Base-by-base conservation (phyloP, 2,888 invertebrate genomes). In the Ephialtes manifestator region DNA sequence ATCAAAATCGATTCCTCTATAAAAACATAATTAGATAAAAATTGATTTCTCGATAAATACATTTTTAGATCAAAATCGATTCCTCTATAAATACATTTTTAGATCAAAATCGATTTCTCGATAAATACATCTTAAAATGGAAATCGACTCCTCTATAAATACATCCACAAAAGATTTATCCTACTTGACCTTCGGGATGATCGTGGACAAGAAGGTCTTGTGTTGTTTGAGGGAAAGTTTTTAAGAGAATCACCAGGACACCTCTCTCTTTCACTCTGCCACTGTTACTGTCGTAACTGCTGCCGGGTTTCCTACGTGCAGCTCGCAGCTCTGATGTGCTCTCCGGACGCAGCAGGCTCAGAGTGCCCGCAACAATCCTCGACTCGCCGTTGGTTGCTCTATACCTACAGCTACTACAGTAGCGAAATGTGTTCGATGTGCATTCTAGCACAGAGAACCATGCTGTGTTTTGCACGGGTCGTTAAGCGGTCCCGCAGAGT, bases 401-500 rank as follows among this genome's bases (percentile, higher is more conserved):
- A 11, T 51, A 51, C 53, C n/a, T n/a, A n/a, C 70, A 78, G 13
- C 43, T 75, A 35, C 55, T 55, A 46, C 48, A 75, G 43, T 51
- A 72, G 72, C 71, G 39, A 75, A 82, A 75, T 75, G 74, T 79
- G 81, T 82, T 78, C 68, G 75, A 31, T 81, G 71, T 68, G 82
- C 78, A 75, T 79, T 85, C 81, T 65, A 46, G 63, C 53, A 43
- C 70, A 65, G 68, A 72, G 78, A 55, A 55, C 70, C 70, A 70
- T 68, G 74, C 68, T 78, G 77, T 75, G 68, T 74, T 81, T 74
- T 46, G 72, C 84, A 75, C 72, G 55, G 81, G 75, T 84, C 84
- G 84, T 85, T 82, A 85, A 82, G 71, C 70, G 51, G 67, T 39
- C 78, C 81, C 78, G 81, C 81, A 75, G 78, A 79, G 81, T 78